Conservation (phyloP, 2,113 vertebrate genomes). For the Pipra filicauda region DNA sequence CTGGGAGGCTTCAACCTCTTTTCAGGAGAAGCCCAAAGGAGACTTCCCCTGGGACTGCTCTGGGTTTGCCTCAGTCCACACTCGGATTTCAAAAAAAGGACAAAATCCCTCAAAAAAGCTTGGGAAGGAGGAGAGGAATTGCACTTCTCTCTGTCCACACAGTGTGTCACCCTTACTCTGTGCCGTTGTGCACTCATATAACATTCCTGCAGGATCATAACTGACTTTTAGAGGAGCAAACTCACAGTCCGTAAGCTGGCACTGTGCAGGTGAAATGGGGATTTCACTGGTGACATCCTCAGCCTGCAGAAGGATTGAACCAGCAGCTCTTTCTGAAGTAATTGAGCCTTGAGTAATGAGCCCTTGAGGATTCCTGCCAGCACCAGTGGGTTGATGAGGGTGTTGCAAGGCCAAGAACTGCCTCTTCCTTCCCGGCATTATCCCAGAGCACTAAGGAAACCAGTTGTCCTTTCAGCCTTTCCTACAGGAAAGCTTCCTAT, state of each 20-base stretch:
- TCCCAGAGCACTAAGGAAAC: background rate
- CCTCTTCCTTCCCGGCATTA: background rate
- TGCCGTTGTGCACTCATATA: background rate
- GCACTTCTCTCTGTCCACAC: constrained; percentile 63
- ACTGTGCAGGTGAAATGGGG: background rate
- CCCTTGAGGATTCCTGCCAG: background rate
- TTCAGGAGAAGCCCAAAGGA: background rate
- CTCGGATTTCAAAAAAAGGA: background rate
- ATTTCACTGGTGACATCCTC: background rate
- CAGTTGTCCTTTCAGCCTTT: background rate
- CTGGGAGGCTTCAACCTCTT: background rate
- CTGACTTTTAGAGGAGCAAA: background rate
- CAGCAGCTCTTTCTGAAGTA: background rate
- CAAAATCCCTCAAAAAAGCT: background rate
- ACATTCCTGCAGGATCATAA: background rate
- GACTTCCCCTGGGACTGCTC: background rate
- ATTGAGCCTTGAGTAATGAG: background rate
- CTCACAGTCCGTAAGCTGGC: background rate
- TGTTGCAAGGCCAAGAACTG: background rate
- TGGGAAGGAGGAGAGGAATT: background rate
- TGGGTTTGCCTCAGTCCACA: background rate
- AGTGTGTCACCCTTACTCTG: constrained; percentile 67
- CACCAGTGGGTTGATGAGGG: background rate
- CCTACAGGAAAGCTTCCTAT: background rate
- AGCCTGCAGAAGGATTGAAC: background rate